phyloP scores from a whole-genome alignment of 2,113 vertebrate genomes.

The Recurvirostra avosetta region DNA sequence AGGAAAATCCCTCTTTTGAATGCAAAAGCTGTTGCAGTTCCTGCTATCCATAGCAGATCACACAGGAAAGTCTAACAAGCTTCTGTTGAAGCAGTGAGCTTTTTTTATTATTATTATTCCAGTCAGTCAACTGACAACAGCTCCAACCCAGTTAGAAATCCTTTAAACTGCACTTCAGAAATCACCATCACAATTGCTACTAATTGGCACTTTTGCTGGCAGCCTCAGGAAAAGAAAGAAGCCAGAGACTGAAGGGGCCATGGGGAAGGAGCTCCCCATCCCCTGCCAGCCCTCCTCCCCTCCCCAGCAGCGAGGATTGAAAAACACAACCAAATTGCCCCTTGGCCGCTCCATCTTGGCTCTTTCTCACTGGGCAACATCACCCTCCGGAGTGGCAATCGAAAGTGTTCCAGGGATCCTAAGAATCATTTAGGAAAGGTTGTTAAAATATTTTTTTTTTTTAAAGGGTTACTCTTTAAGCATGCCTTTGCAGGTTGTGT shows the following conservation, averaged over 20 bases:
- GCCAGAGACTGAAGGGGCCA: background rate
- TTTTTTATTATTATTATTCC: slow-evolving; percentile 46
- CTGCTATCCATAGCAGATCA: slow-evolving; percentile 50
- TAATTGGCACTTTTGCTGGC: slow-evolving; percentile 53
- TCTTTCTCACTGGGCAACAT: background rate
- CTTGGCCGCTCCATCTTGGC: too few relatives aligned
- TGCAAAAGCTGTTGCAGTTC: slow-evolving; percentile 35
- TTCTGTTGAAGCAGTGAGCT: slow-evolving; percentile 12
- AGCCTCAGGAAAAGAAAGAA: slow-evolving; percentile 27
- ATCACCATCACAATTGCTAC: slow-evolving; percentile 60
- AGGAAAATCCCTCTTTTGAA: slow-evolving; percentile 73
- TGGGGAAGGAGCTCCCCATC: background rate
- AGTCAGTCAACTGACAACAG: slow-evolving; percentile 56
- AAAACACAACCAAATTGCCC: background rate
- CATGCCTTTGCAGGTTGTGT: background rate
- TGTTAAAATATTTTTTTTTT: background rate
- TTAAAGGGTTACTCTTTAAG: background rate
- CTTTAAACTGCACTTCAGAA: slow-evolving; percentile 55
- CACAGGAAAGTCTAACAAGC: slow-evolving; percentile 65
- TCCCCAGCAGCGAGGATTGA: background rate
- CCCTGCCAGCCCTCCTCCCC: background rate
- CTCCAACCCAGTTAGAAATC: slow-evolving; percentile 54
- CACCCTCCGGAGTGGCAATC: background rate
- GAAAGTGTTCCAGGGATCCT: fast-evolving
- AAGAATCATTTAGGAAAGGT: background rate